These are phyloP conservation scores for Creontiades dilutus DNA, from an alignment of 2,888 invertebrate genomes.

Conservation along the genomic window DNA sequence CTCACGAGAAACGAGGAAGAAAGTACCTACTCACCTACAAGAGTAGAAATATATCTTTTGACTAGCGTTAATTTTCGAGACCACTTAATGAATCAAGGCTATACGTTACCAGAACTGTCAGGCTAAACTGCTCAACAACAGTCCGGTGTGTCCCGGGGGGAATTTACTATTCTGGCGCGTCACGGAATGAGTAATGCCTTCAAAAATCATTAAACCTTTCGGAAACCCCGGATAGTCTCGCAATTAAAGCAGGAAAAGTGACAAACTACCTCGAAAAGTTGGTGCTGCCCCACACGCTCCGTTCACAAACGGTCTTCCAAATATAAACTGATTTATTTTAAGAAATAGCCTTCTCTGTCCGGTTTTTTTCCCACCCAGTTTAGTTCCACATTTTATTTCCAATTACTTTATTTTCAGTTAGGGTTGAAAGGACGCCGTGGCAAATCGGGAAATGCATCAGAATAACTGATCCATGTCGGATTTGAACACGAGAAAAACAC, in stretches of 20 bases:
- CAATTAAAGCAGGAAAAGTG: conserved; percentile 48
- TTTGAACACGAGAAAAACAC: too few relatives aligned
- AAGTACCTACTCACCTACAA: too few relatives aligned
- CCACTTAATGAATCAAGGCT: conserved; percentile 43
- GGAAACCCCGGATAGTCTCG: conserved; percentile 34
- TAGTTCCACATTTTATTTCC: conserved; percentile 60
- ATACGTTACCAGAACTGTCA: conserved; percentile 21
- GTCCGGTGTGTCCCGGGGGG: not conserved
- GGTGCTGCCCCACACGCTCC: not conserved
- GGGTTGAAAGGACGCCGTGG: too few relatives aligned
- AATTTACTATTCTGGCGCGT: conserved; percentile 38
- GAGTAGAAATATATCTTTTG: not conserved
- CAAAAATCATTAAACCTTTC: conserved; percentile 50
- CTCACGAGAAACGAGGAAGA: too few relatives aligned
- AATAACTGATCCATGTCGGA: too few relatives aligned
- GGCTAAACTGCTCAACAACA: conserved; percentile 21
- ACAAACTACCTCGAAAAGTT: conserved; percentile 41
- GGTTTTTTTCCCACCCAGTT: conserved; percentile 26
- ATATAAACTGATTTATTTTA: conserved; percentile 69
- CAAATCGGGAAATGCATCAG: too few relatives aligned
- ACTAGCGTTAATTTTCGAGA: not conserved
- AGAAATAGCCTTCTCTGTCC: conserved; percentile 60
- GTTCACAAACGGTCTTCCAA: conserved; percentile 55
- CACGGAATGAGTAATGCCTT: conserved; percentile 36
- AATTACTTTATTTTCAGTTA: conserved; percentile 24